Evolutionary conservation across 2,113 vertebrate species (phyloP), one percentile per base, ranked within the genome.

Genomic region (Prinia subflava): DNA sequence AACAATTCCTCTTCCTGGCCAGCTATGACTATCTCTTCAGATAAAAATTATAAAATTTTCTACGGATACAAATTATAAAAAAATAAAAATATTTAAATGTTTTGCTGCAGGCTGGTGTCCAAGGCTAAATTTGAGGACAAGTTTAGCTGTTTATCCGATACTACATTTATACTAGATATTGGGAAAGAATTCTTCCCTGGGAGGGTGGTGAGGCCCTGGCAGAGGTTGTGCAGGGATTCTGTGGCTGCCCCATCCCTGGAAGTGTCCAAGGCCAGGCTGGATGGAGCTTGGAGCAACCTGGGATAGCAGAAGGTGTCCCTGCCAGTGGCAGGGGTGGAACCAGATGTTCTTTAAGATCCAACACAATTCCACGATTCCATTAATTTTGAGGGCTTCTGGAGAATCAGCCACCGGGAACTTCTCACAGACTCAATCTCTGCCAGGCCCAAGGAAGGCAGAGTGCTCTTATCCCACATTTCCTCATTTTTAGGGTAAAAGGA

Each of bases 201-300:
- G 41, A 37, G 12, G 18, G 25, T 77, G 56, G 25, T 0, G 18
- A 83, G 35, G 8, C 11, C 2, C 2, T 55, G 47, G 31, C 18
- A 55, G 8, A 55, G 13, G 25, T 11, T 69, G 9, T 25, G 17
- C 41, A 35, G 63, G 12, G 21, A 49, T 19, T 2, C 41, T 69
- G 30, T 49, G 41, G 14, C 17, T 83, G 30, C 8, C 2, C 21
- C 55, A 83, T 23, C 41, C 41, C 31, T 70, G 56, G 35, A 42
- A 27, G 8, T 53, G 56, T 17, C 15, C 63, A 16, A 49, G 27
- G 12, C 12, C 49, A 49, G 41, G 6, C 0, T 83, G 47, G 79
- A 35, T 0, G 0, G 2, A 12, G 7, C 12, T 69, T 42, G n/a
- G 79, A 83, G 21, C 21, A 49, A 1, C 31, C 49, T 56, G 71